Conservation (phyloP, 2,797 vertebrate species). For the Bradypus variegatus region DNA sequence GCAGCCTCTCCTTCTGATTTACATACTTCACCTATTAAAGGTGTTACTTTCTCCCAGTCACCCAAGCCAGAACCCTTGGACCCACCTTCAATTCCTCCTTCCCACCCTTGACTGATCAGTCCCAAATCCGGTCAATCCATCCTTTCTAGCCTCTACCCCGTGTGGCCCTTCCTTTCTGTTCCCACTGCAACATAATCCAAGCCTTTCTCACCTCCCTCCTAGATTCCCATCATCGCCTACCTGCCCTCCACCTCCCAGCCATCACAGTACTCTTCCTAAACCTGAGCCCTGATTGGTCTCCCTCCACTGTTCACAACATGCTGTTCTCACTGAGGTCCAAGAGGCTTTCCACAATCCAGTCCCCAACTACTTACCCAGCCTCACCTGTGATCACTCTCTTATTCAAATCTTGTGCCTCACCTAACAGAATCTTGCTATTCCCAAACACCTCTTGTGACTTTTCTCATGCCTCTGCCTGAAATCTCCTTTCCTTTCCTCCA, state of each 20-base stretch:
- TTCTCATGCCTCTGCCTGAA: not conserved
- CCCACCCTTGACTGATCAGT: not conserved
- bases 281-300: not conserved
- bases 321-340: not conserved
- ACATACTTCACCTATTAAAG: not conserved
- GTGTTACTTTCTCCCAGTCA: not conserved
- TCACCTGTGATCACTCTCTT: not conserved
- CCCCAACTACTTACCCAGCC: not conserved
- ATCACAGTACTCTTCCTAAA: not conserved
- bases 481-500: not conserved
- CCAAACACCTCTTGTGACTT: not conserved
- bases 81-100: not conserved
- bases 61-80: not conserved
- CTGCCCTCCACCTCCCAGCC: no score
- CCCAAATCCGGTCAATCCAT: not conserved
- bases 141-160: not conserved
- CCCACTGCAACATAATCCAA: not conserved
- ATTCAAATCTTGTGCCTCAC: not conserved
- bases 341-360: not conserved
- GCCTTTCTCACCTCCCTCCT: not conserved
- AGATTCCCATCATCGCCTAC: not conserved
- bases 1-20: not conserved
- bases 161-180: not conserved
- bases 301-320: not conserved
- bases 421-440: not conserved